These are phyloP conservation scores for Anisognathus igniventris DNA, from an alignment of 2,797 vertebrate genomes.

Conservation along the genomic window DNA sequence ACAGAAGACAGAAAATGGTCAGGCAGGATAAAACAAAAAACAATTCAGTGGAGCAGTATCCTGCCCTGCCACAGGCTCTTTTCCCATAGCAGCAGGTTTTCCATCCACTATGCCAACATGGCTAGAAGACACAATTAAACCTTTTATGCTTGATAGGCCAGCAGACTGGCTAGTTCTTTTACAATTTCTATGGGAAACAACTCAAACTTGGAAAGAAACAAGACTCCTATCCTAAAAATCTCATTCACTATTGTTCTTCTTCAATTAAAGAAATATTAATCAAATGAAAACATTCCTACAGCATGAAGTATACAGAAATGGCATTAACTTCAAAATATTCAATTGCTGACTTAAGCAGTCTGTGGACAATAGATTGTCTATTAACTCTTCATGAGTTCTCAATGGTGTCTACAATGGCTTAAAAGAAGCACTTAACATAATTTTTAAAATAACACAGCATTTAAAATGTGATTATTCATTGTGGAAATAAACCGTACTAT, in stretches of 20 bases:
- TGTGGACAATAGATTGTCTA: neutral
- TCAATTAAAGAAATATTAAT: constrained; percentile 6
- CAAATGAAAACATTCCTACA: constrained; percentile 4
- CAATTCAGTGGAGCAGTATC: neutral
- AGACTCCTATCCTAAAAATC: neutral
- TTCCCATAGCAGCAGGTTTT: neutral
- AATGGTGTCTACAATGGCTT: neutral
- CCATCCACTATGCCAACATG: neutral
- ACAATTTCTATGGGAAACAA: constrained; percentile 7
- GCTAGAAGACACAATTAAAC: neutral
- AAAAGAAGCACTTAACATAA: neutral
- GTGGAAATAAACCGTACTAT: neutral
- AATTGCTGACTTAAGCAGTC: neutral
- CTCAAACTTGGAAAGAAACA: neutral
- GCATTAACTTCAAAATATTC: neutral
- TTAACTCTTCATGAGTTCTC: neutral
- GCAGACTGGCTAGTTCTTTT: neutral
- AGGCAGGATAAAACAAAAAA: neutral
- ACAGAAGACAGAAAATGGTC: neutral
- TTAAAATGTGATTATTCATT: neutral
- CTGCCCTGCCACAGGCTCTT: neutral
- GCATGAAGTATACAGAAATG: neutral
- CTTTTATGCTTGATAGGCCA: neutral
- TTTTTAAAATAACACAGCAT: neutral
- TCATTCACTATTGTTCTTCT: constrained; percentile 22